Percentiles rank a stretch among this genome's conserved stretches.
phyloP scores from a whole-genome alignment of 2,113 vertebrate species.

The Corythornis madagascariensis region DNA sequence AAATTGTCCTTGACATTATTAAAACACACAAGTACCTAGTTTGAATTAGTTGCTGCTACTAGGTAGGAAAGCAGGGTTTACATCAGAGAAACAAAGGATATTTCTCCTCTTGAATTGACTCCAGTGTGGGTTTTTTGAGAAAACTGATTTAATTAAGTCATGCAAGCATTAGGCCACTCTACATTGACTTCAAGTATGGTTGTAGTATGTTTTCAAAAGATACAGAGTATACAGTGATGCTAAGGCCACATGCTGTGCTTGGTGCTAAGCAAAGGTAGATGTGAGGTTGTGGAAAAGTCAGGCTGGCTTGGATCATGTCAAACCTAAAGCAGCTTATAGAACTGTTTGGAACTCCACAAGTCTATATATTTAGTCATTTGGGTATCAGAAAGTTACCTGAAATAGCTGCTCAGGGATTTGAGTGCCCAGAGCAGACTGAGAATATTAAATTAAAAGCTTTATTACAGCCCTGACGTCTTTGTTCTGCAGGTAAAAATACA shows the following conservation, averaged over 20 bases:
- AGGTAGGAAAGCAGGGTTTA: neutral
- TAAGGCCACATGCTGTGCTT: neutral
- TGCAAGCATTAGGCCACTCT: neutral
- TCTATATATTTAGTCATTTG: neutral
- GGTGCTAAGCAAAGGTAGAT: neutral
- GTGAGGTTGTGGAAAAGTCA: neutral
- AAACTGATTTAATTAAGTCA: neutral
- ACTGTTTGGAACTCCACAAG: neutral
- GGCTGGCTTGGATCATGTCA: neutral
- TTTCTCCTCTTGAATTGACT: neutral
- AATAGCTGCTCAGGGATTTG: neutral
- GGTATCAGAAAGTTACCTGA: neutral
- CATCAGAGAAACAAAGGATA: neutral
- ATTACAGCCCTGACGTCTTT: neutral
- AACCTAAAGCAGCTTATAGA: neutral
- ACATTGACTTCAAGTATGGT: neutral
- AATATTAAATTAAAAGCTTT: neutral
- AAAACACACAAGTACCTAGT: neutral
- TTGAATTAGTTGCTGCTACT: neutral
- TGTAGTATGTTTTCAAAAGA: neutral
- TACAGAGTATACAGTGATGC: neutral
- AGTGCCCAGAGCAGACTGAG: neutral
- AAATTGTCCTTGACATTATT: neutral
- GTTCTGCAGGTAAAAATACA: neutral
- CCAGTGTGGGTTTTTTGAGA: neutral